Base-by-base conservation (phyloP, 2,113 vertebrate genomes). In the Dissostichus mawsoni region DNA sequence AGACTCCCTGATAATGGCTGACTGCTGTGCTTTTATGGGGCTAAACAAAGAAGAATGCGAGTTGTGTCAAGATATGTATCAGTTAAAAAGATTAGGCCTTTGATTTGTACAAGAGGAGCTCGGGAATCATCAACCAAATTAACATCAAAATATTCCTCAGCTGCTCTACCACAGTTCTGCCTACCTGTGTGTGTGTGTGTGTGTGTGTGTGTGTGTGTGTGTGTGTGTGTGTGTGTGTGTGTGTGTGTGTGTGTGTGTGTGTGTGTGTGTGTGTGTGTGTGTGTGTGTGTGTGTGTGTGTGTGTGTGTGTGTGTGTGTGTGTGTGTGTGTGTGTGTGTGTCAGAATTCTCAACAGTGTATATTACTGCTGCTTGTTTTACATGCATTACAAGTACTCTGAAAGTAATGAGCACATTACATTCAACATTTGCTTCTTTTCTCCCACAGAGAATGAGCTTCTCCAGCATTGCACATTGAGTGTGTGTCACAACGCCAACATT, bases 101-200 rank as follows among this genome's bases (percentile, higher is more conserved):
- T 86, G 83, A 86, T 84, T 78, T 75, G 69, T 82, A 53, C 50
- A 70, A 69, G 74, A 36, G 58, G 41, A 81, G 48, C 57, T 76
- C 67, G 69, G 65, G 69, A 82, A 50, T 66, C 66, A 78, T 83
- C 65, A 71, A 20, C 44, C 61, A 80, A 78, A 87, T 80, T 58
- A 71, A 65, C 72, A 84, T 73, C 64, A 88, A 75, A 69, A 78
- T 57, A 14, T 0, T 70, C 72, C 59, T 68, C 8, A 8, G 58
- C 9, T n/a, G 65, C 73, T 67, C 65, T 69, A 44, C 14, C 61
- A 23, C 23, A 23, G 23, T 23, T 20, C 20, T 20, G 20, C 20
- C 20, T 20, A 20, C 20, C 20, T 20, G 25, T 25, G 23, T 25
- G 23, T 25, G 23, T 25, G 23, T 25, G 23, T 25, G 23, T 25